Evolutionary conservation across 2,888 invertebrate genomes (phyloP).

Genomic region (Ectemnius cavifrons): DNA sequence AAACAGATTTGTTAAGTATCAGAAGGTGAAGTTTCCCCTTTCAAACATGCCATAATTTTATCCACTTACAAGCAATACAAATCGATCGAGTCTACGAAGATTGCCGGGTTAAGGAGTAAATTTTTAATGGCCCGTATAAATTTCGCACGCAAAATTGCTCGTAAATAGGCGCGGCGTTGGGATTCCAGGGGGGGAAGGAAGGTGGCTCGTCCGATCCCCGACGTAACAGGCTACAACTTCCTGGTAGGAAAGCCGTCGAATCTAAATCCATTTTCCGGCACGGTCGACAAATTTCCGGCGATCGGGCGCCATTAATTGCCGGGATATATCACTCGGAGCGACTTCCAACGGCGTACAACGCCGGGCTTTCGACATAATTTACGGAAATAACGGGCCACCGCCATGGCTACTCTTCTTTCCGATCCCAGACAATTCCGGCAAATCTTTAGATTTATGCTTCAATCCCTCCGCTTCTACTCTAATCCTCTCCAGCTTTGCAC

Average conservation of each 20-base stretch:
- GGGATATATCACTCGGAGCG: constrained; percentile 66
- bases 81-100: too few species aligned
- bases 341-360: constrained; percentile 35
- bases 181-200: background rate
- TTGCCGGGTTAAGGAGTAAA: constrained; percentile 10
- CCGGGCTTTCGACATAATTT: constrained; percentile 59
- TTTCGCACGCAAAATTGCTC: constrained; percentile 24
- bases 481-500: too few species aligned
- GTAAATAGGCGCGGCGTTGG: constrained; percentile 27
- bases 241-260: constrained; percentile 51
- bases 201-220: constrained; percentile 21
- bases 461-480: background rate
- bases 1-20: too few species aligned
- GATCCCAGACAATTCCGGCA: constrained; percentile 7
- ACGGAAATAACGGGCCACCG: constrained; percentile 60
- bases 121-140: constrained; percentile 25
- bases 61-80: too few species aligned
- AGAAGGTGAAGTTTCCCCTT: too few species aligned
- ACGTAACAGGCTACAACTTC: constrained; percentile 28
- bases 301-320: constrained; percentile 69
- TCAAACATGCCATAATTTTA: too few species aligned
- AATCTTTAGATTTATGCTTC: constrained; percentile 32
- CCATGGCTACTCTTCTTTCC: constrained; percentile 23
- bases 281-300: constrained; percentile 67
- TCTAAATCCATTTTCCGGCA: constrained; percentile 67